These are phyloP conservation scores for Sciurus niger DNA, from an alignment of 2,113 vertebrate genomes.

Conservation along the genomic window DNA sequence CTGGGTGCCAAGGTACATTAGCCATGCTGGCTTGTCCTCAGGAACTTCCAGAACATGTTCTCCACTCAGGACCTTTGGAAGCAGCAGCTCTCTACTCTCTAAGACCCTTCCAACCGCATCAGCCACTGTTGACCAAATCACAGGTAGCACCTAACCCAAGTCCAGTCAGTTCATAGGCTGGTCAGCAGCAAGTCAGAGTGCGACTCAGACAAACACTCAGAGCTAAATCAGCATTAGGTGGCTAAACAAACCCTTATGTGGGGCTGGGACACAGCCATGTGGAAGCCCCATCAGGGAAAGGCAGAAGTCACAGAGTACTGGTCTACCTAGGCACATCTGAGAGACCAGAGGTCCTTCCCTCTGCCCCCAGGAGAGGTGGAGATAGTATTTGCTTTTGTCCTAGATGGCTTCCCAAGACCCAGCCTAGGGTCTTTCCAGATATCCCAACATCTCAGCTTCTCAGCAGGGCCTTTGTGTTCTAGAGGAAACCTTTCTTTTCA, in stretches of 20 bases:
- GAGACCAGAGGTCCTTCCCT: not conserved
- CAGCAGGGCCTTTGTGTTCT: not conserved
- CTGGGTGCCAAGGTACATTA: not conserved
- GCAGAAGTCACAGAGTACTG: not conserved
- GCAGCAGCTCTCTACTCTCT: not conserved
- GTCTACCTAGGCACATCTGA: not conserved
- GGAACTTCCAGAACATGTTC: not conserved
- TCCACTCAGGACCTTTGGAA: not conserved
- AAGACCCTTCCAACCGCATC: not conserved
- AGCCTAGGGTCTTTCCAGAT: not conserved
- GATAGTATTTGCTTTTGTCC: not conserved
- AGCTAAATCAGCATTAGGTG: not conserved
- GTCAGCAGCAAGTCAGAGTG: not conserved
- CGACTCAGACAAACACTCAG: not conserved
- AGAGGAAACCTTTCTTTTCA: not conserved
- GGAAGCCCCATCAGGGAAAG: not conserved
- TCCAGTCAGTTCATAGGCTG: not conserved
- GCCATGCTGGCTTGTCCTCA: not conserved
- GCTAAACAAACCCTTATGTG: not conserved
- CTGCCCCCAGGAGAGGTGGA: not conserved
- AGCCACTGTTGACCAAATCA: not conserved
- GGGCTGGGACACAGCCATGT: not conserved
- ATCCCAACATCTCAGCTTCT: not conserved
- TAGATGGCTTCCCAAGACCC: not conserved
- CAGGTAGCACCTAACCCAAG: not conserved